phyloP scores from a whole-genome alignment of 1,140 invertebrate genomes.

The Sitobion miscanthi region DNA sequence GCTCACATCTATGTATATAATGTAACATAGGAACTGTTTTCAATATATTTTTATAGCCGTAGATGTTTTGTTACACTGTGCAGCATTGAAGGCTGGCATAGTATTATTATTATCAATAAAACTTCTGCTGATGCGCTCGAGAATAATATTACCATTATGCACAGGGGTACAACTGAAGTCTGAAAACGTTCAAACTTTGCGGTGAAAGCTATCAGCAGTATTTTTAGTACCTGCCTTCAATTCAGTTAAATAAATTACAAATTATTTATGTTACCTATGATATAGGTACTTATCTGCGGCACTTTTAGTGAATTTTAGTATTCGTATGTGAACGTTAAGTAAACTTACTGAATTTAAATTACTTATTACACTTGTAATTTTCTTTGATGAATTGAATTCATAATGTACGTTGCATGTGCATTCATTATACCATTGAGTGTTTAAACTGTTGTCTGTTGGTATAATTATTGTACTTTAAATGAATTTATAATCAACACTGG shows the following conservation, averaged over 20 bases:
- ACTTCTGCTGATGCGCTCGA: not conserved
- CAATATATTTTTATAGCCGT: not conserved
- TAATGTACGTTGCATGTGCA: not conserved
- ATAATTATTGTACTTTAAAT: not conserved
- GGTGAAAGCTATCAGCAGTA: not conserved
- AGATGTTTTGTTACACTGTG: not conserved
- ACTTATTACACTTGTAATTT: conserved; percentile 3
- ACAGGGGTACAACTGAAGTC: not conserved
- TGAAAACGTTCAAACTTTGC: not conserved
- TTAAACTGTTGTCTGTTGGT: not conserved
- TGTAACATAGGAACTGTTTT: not conserved
- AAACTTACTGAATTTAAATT: conserved; percentile 1
- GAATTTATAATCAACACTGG: not conserved
- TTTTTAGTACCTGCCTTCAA: not conserved
- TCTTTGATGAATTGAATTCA: not conserved
- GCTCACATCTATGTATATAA: not conserved
- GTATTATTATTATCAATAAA: not conserved
- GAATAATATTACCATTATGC: not conserved
- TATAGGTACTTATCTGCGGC: not conserved
- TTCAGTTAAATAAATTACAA: not conserved
- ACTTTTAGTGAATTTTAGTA: not conserved
- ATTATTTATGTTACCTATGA: not conserved
- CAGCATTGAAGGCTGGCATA: not conserved
- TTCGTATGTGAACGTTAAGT: not conserved
- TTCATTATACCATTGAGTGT: not conserved